Conservation (phyloP, 2,888 invertebrate genomes). For the Sminthurides aquaticus region DNA sequence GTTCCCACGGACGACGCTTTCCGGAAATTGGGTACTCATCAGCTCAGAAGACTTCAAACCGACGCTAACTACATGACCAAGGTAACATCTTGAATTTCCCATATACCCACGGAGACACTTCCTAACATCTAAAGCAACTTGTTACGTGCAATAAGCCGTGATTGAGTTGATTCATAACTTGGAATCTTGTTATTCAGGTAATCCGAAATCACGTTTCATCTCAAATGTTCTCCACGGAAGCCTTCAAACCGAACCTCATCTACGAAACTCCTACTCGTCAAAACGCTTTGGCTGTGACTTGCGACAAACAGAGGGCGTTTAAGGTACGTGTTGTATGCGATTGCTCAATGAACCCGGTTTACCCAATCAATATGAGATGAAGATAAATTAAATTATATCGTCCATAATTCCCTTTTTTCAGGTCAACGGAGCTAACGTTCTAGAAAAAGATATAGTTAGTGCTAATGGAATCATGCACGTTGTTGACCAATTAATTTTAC, state of each 20-base stretch:
- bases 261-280: slow-evolving; percentile 47
- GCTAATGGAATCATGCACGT: slow-evolving; percentile 51
- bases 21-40: slow-evolving; percentile 51
- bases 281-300: slow-evolving; percentile 46
- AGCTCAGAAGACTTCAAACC: slow-evolving; percentile 45
- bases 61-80: slow-evolving; percentile 45
- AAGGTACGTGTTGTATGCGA: slow-evolving; percentile 35
- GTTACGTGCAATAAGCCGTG: too few relatives aligned
- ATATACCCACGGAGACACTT: too few relatives aligned
- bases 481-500: slow-evolving; percentile 49
- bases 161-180: too few relatives aligned
- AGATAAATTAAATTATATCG: background rate
- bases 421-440: slow-evolving; percentile 48
- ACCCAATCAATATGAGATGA: background rate
- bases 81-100: slow-evolving; percentile 44
- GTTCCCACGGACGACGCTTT: slow-evolving; percentile 63
- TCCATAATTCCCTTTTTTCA: slow-evolving; percentile 28
- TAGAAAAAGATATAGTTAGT: slow-evolving; percentile 48
- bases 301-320: slow-evolving; percentile 45
- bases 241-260: slow-evolving; percentile 47
- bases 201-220: slow-evolving; percentile 50
- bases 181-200: too few relatives aligned
- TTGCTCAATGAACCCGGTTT: background rate
- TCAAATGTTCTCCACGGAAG: slow-evolving; percentile 48
- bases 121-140: too few relatives aligned